phyloP scores from a whole-genome alignment of 2,797 vertebrate genomes.

The Agapornis canus region DNA sequence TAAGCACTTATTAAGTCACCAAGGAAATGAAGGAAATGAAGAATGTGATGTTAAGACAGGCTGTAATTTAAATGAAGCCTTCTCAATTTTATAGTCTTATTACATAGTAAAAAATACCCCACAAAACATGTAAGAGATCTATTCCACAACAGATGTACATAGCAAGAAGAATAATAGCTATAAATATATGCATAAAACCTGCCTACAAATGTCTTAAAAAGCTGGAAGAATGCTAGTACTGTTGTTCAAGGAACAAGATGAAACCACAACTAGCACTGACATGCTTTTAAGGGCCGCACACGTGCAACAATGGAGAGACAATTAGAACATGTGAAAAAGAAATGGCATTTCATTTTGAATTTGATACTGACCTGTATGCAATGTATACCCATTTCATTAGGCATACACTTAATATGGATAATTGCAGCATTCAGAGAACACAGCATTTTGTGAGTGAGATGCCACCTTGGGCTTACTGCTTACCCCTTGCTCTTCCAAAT shows the following conservation, averaged over 20 bases:
- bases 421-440: not conserved
- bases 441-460: not conserved
- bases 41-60: not conserved
- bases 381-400: not conserved
- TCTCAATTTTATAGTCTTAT: not conserved
- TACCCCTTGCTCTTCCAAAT: not conserved
- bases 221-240: not conserved
- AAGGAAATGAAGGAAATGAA: conserved; percentile 26
- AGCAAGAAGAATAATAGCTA: not conserved
- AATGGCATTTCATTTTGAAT: not conserved
- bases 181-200: not conserved
- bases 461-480: not conserved
- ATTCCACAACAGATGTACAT: not conserved
- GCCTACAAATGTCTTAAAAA: not conserved
- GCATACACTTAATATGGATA: not conserved
- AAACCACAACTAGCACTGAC: not conserved
- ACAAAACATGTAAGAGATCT: not conserved
- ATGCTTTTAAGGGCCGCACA: not conserved
- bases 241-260: not conserved
- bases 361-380: not conserved
- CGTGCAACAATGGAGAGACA: not conserved
- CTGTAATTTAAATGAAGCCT: not conserved
- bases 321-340: not conserved
- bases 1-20: conserved; percentile 35
- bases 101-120: not conserved